Percentiles rank a stretch among this genome's conserved stretches.
These are phyloP conservation scores for Phylloscopus whistleri DNA, from an alignment of 2,113 vertebrate species.

Conservation along the genomic window DNA sequence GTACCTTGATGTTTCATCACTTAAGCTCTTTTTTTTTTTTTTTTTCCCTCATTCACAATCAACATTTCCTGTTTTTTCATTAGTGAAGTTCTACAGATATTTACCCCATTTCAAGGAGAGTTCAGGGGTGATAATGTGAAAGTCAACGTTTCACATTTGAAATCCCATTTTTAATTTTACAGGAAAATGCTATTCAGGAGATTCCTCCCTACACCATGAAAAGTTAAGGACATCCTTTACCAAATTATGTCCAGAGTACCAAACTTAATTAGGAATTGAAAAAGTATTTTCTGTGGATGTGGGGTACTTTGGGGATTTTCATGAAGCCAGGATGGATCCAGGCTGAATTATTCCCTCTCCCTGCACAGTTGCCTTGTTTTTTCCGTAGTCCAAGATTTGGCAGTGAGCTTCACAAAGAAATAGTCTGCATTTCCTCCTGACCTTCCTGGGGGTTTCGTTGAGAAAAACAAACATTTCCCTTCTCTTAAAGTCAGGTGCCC, in stretches of 20 bases:
- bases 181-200: neutral
- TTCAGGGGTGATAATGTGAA: neutral
- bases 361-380: neutral
- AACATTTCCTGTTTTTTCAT: neutral
- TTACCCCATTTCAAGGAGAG: neutral
- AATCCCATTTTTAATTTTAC: neutral
- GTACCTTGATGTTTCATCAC: neutral
- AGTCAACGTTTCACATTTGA: neutral
- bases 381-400: neutral
- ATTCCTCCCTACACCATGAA: neutral
- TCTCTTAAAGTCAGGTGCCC: neutral
- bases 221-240: neutral
- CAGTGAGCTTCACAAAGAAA: neutral
- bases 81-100: neutral
- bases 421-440: rapidly evolving
- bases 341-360: neutral
- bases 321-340: neutral
- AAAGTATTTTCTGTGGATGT: neutral
- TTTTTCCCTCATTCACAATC: neutral
- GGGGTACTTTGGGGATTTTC: neutral
- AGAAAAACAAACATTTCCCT: neutral
- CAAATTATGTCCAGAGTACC: neutral
- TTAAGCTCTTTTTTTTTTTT: neutral
- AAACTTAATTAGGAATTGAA: neutral
- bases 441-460: neutral